phyloP scores from a whole-genome alignment of 2,113 vertebrate species.

The Proterorhinus semilunaris region DNA sequence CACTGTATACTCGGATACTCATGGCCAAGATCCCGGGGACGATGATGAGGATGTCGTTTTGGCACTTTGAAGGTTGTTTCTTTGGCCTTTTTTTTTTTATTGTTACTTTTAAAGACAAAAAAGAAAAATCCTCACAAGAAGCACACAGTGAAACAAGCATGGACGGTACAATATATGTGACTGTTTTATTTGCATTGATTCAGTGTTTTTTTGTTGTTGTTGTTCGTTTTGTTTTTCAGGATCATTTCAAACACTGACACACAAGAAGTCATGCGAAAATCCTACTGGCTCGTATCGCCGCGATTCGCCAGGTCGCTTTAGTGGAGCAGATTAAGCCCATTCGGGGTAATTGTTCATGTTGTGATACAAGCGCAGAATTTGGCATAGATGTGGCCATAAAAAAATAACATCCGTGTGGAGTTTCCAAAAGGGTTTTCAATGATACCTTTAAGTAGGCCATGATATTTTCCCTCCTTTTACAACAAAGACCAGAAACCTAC shows the following conservation, averaged over 20 bases:
- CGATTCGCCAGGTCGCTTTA: conserved; percentile 11
- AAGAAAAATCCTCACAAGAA: conserved; percentile 38
- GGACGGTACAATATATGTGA: conserved; percentile 11
- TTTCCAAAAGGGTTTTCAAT: too few relatives aligned
- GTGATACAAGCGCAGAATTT: too few relatives aligned
- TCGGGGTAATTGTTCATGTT: too few relatives aligned
- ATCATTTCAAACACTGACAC: conserved; percentile 22
- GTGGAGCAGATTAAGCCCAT: too few relatives aligned
- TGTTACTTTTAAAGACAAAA: conserved; percentile 20
- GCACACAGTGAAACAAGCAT: conserved; percentile 45
- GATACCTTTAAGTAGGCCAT: too few relatives aligned
- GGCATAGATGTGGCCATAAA: too few relatives aligned
- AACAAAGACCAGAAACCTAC: too few relatives aligned
- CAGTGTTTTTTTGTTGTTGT: conserved; percentile 24
- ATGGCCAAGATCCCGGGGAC: conserved; percentile 34
- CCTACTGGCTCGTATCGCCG: conserved; percentile 27
- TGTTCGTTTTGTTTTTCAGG: conserved; percentile 31
- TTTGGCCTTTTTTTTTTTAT: conserved; percentile 46
- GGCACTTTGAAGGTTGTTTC: conserved; percentile 53
- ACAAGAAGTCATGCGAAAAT: conserved; percentile 32
- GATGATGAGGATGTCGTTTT: conserved; percentile 46
- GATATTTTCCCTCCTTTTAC: too few relatives aligned
- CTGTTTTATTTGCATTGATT: conserved; percentile 16
- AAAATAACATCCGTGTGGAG: too few relatives aligned
- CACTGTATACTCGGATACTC: conserved; percentile 36